phyloP scores from a whole-genome alignment of 2,888 invertebrate species.

The Pantelozetes paolii region DNA sequence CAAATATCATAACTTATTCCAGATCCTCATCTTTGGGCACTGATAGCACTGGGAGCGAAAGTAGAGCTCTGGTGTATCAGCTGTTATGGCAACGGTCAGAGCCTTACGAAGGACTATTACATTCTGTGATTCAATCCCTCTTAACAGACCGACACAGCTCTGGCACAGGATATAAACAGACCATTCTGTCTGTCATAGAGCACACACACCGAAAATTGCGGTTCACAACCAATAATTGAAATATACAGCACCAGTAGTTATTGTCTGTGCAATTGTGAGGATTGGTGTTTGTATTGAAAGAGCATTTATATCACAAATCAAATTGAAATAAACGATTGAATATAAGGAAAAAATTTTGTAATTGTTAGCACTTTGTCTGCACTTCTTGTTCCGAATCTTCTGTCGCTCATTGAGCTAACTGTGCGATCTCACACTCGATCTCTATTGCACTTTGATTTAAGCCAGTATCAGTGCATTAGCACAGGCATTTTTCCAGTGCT shows the following conservation, averaged over 20 bases:
- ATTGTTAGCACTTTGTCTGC: slow-evolving; percentile 6
- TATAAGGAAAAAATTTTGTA: neutral
- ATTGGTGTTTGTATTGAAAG: neutral
- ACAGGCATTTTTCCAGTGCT: neutral
- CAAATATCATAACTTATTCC: neutral
- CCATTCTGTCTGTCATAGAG: neutral
- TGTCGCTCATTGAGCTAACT: neutral
- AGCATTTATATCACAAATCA: neutral
- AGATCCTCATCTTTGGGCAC: neutral
- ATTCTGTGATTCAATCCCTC: neutral
- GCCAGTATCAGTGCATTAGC: neutral
- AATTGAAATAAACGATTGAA: neutral
- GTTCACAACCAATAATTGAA: slow-evolving; percentile 7
- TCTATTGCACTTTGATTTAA: too few species aligned
- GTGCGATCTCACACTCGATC: neutral
- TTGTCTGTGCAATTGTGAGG: neutral
- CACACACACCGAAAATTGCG: neutral
- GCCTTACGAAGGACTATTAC: neutral
- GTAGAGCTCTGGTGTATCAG: neutral
- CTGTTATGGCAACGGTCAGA: slow-evolving; percentile 14
- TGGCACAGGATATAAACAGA: neutral
- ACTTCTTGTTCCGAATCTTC: neutral
- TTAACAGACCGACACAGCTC: neutral
- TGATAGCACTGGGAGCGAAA: neutral
- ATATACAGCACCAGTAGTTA: neutral